Conservation (phyloP, 2,888 invertebrate genomes). For the Macrosoma leucophasiata region DNA sequence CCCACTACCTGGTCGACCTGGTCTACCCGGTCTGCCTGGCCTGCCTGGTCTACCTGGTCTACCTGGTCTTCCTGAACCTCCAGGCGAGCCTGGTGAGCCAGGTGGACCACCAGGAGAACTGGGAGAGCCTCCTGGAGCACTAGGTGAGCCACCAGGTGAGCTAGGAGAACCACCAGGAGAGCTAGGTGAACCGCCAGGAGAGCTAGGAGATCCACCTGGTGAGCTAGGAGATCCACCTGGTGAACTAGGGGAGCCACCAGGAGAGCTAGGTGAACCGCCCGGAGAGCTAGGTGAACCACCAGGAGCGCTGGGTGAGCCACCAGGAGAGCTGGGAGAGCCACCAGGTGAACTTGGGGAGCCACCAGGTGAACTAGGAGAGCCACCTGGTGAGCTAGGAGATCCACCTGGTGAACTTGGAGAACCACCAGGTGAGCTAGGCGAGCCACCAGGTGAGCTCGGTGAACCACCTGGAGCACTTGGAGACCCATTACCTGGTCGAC, state of each 20-base stretch:
- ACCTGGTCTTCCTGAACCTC: too few species aligned
- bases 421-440: too few species aligned
- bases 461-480: conserved; percentile 1
- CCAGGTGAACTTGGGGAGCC: not conserved
- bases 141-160: not conserved
- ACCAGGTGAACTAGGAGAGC: not conserved
- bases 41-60: too few species aligned
- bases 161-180: conserved; percentile 4
- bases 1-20: too few species aligned
- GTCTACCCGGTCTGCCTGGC: not conserved
- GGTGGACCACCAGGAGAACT: too few species aligned
- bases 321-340: not conserved
- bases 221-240: too few species aligned
- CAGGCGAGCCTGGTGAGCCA: too few species aligned
- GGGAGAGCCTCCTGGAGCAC: not conserved
- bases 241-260: not conserved
- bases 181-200: not conserved
- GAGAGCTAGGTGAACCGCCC: not conserved
- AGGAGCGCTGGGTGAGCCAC: not conserved
- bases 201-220: conserved; percentile 1
- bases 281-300: not conserved
- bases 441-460: too few species aligned
- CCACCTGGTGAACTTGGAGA: not conserved
- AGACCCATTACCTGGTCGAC: too few species aligned
- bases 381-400: not conserved